Evolutionary conservation across 35 echinoderm and acorn worm genomes (phyloP), one percentile per base, ranked within the genome.

Genomic region (Diadema setosum): DNA sequence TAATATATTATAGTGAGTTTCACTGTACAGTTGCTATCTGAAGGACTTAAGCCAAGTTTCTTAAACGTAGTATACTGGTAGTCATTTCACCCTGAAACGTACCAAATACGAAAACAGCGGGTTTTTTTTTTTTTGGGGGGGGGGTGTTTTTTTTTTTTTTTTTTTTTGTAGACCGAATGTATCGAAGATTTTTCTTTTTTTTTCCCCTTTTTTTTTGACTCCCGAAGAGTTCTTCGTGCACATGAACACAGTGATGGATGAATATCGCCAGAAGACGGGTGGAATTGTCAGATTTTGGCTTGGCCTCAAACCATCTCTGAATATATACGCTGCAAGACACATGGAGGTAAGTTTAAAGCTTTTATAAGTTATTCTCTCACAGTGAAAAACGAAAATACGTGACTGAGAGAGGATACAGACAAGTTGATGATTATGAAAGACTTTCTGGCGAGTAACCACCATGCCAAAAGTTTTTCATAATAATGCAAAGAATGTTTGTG

Each of bases 211-310:
- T 16, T 55, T 55, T 55, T 16, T 55, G 1, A 21, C 49, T 55
- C 21, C 20, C 37, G 27, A 15, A 67, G 63, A 67, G 14, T 33
- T 4, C 37, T 67, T 31, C 63, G 12, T 67, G 63, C 20, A 65
- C 5, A 3, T 7, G 9, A 5, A 5, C 30, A 32, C 16, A 5
- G 37, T n/a, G 2, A 14, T 31, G 11, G 29, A 33, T 11, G 37
- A 16, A 67, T 67, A 67, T 32, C 63, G 63, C 20, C 63, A 67
- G 5, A 4, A 6, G 17, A 33, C 86, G 20, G 80, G 45, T 73
- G 49, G 63, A 45, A 4, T 91, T 16, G 34, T 55, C 29, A 65
- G 89, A 61, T 20, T 91, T 12, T 85, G 82, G 89, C 81, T 84
- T 39, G 89, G 89, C 12, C 89, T 64, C 9, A 33, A 23, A 45